Evolutionary conservation across 1,140 invertebrate species (phyloP), one percentile per base, ranked within the genome.

Genomic region (Penaeus japonicus): DNA sequence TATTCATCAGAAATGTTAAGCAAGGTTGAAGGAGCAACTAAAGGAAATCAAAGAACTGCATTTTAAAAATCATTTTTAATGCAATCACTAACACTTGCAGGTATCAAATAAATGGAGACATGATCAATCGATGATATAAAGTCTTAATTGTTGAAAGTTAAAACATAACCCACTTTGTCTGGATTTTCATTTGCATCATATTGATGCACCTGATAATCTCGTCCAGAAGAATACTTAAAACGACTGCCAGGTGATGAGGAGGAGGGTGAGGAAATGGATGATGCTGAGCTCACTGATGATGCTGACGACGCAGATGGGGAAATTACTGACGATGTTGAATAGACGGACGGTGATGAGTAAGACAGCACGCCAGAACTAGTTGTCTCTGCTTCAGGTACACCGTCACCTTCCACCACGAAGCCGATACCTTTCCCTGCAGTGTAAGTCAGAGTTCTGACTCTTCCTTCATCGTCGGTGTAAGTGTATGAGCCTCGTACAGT

Each of bases 401-500:
- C 75, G 30, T 70, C 78, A 10, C 78, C 77, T 32, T 24, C 79
- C n/a, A 78, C 78, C 32, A 81, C 85, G 65, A 87, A 87, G 65
- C 85, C 85, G 62, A 81, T 81, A 5, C 78, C 78, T 17, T 79
- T 81, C n/a, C 85, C 85, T 24, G 85, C 85, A 2, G 65, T 24
- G 59, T 81, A 87, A 27, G 80, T 47, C 24, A 87, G 30, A 55
- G 53, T 55, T 30, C 78, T 80, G 24, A 30, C 35, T 39, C 35
- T 62, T 24, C 85, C 85, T 39, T 87, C 79, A 55, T 81, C 77
- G 77, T 92, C 92, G 20, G 91, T 90, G 85, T 92, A 92, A 55
- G 91, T 91, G 89, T 92, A 92, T 35, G 90, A 89, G 22, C 92
- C 92, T 4, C 90, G 81, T 0, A 92, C 92, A 39, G 77, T 91